Conservation (phyloP, 2,113 vertebrate species). For the Craseonycteris thonglongyai region DNA sequence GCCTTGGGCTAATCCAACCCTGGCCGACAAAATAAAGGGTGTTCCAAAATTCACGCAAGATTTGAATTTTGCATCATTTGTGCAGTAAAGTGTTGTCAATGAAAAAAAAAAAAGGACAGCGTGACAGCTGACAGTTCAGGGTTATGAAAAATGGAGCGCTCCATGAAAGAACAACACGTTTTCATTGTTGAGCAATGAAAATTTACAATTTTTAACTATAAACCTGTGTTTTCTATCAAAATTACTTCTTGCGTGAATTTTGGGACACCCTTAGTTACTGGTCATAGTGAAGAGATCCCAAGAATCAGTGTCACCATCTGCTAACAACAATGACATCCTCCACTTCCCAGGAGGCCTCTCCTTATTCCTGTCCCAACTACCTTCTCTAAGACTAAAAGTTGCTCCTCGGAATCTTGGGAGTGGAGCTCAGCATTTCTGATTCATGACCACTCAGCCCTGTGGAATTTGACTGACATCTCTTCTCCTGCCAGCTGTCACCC, state of each 20-base stretch:
- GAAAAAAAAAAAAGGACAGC: no score
- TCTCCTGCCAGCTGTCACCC: constrained; percentile 32
- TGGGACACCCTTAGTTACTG: no score
- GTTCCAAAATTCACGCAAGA: no score
- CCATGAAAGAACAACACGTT: no score
- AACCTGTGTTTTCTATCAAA: no score
- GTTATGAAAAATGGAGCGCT: no score
- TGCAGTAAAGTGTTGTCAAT: no score
- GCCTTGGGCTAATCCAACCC: not conserved
- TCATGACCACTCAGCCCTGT: constrained; percentile 4
- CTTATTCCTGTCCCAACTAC: not conserved
- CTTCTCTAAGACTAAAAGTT: not conserved
- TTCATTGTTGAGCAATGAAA: no score
- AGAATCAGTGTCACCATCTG: not conserved
- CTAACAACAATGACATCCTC: not conserved
- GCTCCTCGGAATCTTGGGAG: not conserved
- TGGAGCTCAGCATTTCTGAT: constrained; percentile 6
- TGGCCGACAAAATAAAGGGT: not conserved
- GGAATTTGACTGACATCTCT: constrained; percentile 26
- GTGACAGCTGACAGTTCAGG: no score
- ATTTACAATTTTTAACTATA: no score
- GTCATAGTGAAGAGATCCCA: not conserved
- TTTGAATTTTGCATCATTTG: no score
- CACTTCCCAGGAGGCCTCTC: not conserved
- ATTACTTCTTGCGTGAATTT: no score